A percentile compares a stretch with the other conserved stretches of the same genome.
Conservation (phyloP, 64 coral and sea anemone genomes). For the Pocillopora damicornis region DNA sequence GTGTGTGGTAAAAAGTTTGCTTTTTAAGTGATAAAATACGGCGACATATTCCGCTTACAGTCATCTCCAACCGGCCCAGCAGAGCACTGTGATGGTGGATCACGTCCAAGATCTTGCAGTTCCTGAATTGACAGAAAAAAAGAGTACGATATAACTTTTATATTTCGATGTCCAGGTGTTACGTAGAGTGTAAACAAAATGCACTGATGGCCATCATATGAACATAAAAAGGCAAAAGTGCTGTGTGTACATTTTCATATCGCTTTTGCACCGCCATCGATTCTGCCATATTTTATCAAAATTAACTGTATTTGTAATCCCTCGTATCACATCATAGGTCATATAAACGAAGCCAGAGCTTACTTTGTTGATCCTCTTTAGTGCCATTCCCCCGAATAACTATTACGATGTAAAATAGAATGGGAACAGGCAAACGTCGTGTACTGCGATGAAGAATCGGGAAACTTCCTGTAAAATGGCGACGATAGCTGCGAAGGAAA, state of each 20-base stretch:
- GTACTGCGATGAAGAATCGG: slow-evolving; percentile 13
- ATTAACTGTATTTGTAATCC: neutral
- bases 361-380: slow-evolving; percentile 99
- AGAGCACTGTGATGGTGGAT: slow-evolving; percentile 98
- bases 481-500: neutral
- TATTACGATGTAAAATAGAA: slow-evolving; percentile 33
- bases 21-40: slow-evolving; percentile 28
- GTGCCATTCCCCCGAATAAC: slow-evolving; percentile 75
- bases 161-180: neutral
- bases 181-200: neutral
- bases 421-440: slow-evolving; percentile 54
- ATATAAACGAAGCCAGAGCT: slow-evolving; percentile 13
- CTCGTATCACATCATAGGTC: neutral
- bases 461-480: slow-evolving; percentile 85
- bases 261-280: neutral
- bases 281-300: neutral
- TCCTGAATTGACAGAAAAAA: slow-evolving; percentile 76
- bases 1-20: neutral
- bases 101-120: slow-evolving; percentile 96
- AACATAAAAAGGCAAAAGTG: neutral
- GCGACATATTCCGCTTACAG: slow-evolving; percentile 62
- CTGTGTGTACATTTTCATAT: neutral
- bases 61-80: slow-evolving; percentile 99
- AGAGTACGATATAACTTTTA: slow-evolving; percentile 1
- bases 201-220: neutral